A percentile compares a stretch with the other conserved stretches of the same genome.
Conservation (phyloP, 2,113 vertebrate species). For the Alethe castanea region DNA sequence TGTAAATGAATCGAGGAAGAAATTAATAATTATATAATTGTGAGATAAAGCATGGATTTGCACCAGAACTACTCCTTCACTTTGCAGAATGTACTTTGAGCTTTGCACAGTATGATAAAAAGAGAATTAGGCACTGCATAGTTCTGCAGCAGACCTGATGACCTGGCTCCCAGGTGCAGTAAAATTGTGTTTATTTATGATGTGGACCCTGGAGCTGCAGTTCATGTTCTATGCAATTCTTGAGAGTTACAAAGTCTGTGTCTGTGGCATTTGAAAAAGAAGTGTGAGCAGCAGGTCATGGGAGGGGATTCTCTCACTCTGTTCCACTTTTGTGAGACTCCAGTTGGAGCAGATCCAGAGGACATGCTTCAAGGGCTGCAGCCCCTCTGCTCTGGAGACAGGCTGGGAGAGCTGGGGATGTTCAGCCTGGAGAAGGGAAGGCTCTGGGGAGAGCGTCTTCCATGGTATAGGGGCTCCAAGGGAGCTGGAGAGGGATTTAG, state of each 20-base stretch:
- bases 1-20: not conserved
- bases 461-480: not conserved
- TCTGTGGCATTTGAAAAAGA: not conserved
- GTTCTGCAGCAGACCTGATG: not conserved
- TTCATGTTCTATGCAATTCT: not conserved
- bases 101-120: not conserved
- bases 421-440: not conserved
- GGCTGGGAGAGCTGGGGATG: not conserved
- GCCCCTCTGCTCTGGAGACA: not conserved
- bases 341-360: not conserved
- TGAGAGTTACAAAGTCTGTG: not conserved
- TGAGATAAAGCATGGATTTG: not conserved
- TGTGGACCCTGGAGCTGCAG: not conserved
- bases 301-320: rapidly evolving
- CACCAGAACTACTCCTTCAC: not conserved
- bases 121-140: not conserved
- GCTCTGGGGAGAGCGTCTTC: not conserved
- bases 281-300: not conserved
- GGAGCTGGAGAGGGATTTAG: not conserved
- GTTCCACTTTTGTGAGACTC: not conserved
- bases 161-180: not conserved
- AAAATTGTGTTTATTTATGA: not conserved
- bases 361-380: not conserved
- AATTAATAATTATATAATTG: not conserved
- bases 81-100: not conserved